phyloP scores from a whole-genome alignment of 2,888 invertebrate species.

The Cheilosia impressa region DNA sequence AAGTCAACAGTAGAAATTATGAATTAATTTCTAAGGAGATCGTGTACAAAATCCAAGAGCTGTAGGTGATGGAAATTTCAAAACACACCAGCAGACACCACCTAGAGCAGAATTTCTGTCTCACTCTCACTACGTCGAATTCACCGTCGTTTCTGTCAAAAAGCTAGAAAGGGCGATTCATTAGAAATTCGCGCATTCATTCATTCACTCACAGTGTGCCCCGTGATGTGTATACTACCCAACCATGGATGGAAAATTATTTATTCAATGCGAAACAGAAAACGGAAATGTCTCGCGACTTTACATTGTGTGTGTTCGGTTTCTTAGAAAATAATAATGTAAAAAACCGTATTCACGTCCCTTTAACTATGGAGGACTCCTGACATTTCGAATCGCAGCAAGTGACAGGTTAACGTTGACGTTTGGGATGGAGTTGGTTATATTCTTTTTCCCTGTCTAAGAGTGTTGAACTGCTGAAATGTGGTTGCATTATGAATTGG shows the following conservation, averaged over 20 bases:
- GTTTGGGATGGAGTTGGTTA: conserved; percentile 38
- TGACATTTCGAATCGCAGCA: conserved; percentile 46
- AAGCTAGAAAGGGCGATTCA: conserved; percentile 55
- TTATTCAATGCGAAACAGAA: conserved; percentile 58
- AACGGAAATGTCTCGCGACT: conserved; percentile 60
- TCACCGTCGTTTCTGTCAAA: conserved; percentile 62
- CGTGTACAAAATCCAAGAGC: conserved; percentile 33
- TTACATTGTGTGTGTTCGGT: conserved; percentile 1
- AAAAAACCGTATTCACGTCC: conserved; percentile 2
- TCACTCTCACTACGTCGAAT: conserved; percentile 23
- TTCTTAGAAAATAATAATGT: conserved; percentile 43
- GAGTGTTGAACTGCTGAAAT: conserved; percentile 57
- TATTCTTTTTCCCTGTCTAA: conserved; percentile 22
- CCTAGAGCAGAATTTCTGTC: not conserved
- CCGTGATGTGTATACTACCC: not conserved
- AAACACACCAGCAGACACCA: conserved; percentile 18
- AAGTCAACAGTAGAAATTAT: conserved; percentile 62
- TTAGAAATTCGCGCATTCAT: conserved; percentile 66
- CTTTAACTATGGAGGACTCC: conserved; percentile 26
- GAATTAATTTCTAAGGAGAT: conserved; percentile 65
- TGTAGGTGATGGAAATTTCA: conserved; percentile 55
- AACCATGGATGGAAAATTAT: conserved; percentile 49
- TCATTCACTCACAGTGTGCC: conserved; percentile 33
- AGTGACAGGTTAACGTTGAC: conserved; percentile 55
- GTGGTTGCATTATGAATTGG: conserved; percentile 44